phyloP scores from a whole-genome alignment of 2,797 vertebrate genomes.

The Notoglanidium macrostoma region DNA sequence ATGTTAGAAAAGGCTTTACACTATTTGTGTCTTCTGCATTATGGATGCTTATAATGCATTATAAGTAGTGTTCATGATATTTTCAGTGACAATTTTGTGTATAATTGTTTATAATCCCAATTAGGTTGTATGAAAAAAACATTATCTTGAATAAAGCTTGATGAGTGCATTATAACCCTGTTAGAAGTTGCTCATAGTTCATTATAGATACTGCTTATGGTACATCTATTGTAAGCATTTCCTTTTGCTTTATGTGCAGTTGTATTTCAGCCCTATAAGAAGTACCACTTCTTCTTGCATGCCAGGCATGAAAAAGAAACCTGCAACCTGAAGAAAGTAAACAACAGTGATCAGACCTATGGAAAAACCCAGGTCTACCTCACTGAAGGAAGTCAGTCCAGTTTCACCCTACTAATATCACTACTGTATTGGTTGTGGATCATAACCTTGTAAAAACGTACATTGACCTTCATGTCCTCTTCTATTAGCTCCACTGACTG shows the following conservation, averaged over 20 bases:
- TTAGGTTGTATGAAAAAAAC: neutral
- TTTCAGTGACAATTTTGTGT: neutral
- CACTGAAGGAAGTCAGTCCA: slow-evolving; percentile 77
- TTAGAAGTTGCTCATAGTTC: neutral
- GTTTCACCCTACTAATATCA: neutral
- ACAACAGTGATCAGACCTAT: slow-evolving; percentile 72
- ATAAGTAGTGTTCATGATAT: neutral
- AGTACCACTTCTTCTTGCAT: slow-evolving; percentile 77
- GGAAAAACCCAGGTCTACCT: slow-evolving; percentile 72
- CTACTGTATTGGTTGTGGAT: neutral
- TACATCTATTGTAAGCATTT: neutral
- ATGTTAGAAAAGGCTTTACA: neutral
- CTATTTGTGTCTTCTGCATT: neutral
- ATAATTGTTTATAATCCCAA: neutral
- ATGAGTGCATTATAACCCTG: neutral
- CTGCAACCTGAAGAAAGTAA: slow-evolving; percentile 71
- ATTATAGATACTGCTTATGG: neutral
- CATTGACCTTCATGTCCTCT: neutral
- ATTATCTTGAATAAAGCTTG: neutral
- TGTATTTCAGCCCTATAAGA: slow-evolving; percentile 71
- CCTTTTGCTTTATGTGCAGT: slow-evolving; percentile 50
- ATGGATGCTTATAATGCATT: neutral
- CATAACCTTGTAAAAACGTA: neutral
- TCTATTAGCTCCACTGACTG: slow-evolving; percentile 73
- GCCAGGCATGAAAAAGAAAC: slow-evolving; percentile 59